Conservation (phyloP, 2,888 invertebrate species). For the Pammene fasciana region DNA sequence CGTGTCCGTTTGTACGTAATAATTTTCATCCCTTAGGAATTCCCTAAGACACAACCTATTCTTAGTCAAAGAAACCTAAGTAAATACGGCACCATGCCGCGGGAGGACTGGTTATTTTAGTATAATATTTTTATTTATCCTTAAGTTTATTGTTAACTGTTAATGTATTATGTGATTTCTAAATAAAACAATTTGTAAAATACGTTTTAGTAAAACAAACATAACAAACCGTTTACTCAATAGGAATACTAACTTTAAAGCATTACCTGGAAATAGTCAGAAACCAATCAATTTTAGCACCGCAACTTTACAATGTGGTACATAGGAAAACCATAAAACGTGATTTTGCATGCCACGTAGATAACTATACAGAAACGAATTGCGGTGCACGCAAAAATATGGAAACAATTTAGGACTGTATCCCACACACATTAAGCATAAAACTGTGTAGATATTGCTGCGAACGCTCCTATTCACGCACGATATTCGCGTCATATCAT, state of each 20-base stretch:
- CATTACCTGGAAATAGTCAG: slow-evolving; percentile 8
- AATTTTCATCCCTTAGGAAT: no score
- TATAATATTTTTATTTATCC: no score
- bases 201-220: not conserved
- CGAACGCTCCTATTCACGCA: not conserved
- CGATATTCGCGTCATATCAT: slow-evolving; percentile 18
- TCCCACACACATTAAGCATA: not conserved
- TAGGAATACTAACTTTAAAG: slow-evolving; percentile 5
- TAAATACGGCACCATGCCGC: no score
- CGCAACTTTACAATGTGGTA: slow-evolving; percentile 17
- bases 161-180: no score
- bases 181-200: no score
- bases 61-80: not conserved
- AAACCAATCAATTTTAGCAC: slow-evolving; percentile 15
- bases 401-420: slow-evolving; percentile 4
- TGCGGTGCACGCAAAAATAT: not conserved
- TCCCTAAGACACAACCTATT: no score
- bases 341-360: slow-evolving; percentile 8
- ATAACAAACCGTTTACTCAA: slow-evolving; percentile 2
- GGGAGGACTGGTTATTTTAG: no score
- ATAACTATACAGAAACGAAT: slow-evolving; percentile 16
- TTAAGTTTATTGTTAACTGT: no score
- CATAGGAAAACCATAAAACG: slow-evolving; percentile 17
- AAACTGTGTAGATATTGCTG: not conserved
- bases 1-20: no score